Conservation (phyloP, 2,113 vertebrate genomes). For the Acrocephalus kingi region DNA sequence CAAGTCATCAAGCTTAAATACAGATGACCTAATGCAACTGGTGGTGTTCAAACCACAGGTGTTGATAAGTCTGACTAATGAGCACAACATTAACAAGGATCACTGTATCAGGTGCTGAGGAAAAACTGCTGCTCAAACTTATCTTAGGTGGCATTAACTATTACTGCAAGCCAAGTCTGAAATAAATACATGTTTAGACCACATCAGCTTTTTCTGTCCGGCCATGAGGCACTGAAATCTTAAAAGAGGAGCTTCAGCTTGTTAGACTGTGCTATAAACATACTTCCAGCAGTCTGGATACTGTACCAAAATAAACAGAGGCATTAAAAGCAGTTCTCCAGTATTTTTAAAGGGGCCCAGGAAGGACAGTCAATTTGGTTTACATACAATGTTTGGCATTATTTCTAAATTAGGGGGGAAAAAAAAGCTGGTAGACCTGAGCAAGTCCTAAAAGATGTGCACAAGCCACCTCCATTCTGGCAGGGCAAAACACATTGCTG, state of each 20-base stretch:
- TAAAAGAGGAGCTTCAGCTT: conserved; percentile 22
- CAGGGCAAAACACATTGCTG: background rate
- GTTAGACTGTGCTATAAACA: conserved; percentile 38
- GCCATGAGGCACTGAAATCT: conserved; percentile 23
- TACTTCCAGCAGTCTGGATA: conserved; percentile 39
- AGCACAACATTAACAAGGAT: background rate
- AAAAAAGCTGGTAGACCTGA: background rate
- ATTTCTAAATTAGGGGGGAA: background rate
- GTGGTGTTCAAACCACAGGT: background rate
- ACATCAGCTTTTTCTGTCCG: background rate
- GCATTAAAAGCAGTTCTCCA: conserved; percentile 16
- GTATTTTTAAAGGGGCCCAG: conserved; percentile 25
- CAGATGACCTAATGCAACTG: background rate
- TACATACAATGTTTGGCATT: background rate
- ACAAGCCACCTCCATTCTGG: background rate
- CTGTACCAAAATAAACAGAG: conserved; percentile 54
- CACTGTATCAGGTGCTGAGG: background rate
- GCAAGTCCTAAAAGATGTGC: background rate
- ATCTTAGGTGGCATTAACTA: background rate
- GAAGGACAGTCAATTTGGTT: background rate
- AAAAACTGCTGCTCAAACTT: background rate
- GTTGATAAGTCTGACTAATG: background rate
- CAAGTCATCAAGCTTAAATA: conserved; percentile 16
- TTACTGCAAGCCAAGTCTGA: background rate
- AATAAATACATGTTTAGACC: background rate